Evolutionary conservation across 2,888 invertebrate genomes (phyloP).

Genomic region (Chironomus tentans): DNA sequence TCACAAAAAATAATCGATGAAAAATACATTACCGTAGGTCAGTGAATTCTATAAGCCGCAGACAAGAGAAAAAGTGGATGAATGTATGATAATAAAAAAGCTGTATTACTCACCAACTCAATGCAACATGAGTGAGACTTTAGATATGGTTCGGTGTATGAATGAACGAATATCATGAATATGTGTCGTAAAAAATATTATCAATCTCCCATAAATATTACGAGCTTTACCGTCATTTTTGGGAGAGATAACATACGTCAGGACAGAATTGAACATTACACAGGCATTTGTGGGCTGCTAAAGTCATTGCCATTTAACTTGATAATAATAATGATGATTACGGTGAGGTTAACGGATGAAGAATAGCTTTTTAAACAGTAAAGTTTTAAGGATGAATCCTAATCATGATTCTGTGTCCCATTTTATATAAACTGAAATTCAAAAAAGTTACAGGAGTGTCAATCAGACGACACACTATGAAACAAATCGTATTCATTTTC

Average conservation of each 20-base stretch:
- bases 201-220: conserved; percentile 18
- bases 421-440: not conserved
- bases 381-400: no score
- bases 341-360: not conserved
- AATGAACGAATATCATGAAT: not conserved
- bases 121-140: no score
- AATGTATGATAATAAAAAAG: not conserved
- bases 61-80: not conserved
- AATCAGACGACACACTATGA: no score
- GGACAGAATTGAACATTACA: not conserved
- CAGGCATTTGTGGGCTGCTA: not conserved
- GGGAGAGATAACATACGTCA: not conserved
- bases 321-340: not conserved
- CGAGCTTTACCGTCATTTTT: conserved; percentile 13
- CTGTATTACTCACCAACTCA: not conserved
- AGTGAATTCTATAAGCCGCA: not conserved
- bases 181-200: conserved; percentile 7
- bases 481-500: not conserved
- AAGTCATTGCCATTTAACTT: not conserved
- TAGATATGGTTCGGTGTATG: not conserved
- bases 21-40: conserved; percentile 11
- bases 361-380: no score
- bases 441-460: no score
- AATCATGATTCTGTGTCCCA: not conserved
- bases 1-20: conserved; percentile 14